Conservation (phyloP, 2,797 vertebrate species). For the Vultur gryphus region DNA sequence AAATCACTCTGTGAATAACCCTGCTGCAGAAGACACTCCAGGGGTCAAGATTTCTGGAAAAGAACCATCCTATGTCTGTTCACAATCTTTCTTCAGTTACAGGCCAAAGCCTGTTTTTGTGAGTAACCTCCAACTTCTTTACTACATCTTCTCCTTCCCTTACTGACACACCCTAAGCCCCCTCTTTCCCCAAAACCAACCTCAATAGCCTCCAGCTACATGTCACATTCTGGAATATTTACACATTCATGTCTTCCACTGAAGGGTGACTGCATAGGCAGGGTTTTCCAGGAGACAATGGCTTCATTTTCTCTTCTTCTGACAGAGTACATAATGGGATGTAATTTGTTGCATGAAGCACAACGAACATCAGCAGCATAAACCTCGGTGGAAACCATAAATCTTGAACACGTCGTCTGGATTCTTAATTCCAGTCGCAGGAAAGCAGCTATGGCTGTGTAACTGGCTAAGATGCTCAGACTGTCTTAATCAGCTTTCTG, state of each 20-base stretch:
- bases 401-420: neutral
- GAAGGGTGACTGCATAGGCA: neutral
- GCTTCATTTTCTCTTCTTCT: constrained; percentile 1
- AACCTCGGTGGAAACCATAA: neutral
- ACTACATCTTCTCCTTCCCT: neutral
- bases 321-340: neutral
- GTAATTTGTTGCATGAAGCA: neutral
- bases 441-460: neutral
- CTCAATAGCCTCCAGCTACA: neutral
- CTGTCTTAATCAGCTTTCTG: neutral
- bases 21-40: neutral
- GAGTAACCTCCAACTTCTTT: neutral
- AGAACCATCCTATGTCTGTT: neutral
- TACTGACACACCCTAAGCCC: neutral
- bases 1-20: neutral
- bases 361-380: neutral
- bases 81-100: neutral
- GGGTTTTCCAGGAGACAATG: neutral
- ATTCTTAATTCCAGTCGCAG: neutral
- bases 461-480: neutral
- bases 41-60: neutral
- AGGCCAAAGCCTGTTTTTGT: neutral
- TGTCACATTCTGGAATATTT: neutral
- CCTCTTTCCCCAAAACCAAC: neutral
- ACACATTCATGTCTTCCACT: neutral